Evolutionary conservation across 2,113 vertebrate genomes (phyloP), one percentile per base, ranked within the genome.

Genomic region (Oreotragus oreotragus): DNA sequence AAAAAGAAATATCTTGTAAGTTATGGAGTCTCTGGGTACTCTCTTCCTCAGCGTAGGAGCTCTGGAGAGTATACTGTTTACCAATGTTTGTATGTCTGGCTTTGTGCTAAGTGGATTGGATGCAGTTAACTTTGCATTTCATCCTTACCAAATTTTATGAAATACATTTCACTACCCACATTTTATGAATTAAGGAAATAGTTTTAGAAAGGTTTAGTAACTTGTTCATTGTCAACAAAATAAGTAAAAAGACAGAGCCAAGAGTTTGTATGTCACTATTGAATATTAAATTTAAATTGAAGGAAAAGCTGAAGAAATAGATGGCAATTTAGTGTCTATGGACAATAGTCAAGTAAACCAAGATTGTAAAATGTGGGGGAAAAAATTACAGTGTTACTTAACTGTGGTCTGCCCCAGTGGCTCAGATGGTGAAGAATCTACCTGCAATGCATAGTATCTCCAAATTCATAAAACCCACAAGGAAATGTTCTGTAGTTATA

Each of bases 21-120:
- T 83, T 36, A 21, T 2, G 27, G 55, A 64, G 7, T 6, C 33
- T 73, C 28, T 0, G 0, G 5, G 6, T 13, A 2, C 43, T 2
- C 2, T 9, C 21, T 49, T 79, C 1, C 55, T 90, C 3, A 14
- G 73, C 0, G n/a, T 39, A 45, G 39, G 30, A 49, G 16, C 23
- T 45, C 1, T 5, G 12, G 23, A 62, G 57, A 76, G 5, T 14
- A 8, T 16, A 14, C 25, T 83, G 2, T 27, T 77, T 33, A 66
- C 30, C 39, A 36, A 21, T n/a, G 30, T 25, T 25, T 83, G 49
- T 45, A 45, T 45, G 45, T 13, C 9, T 21, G 39, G n/a, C 16
- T 14, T 49, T 25, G 30, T 47, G 28, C 39, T 45, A 36, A 70
- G 23, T 7, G 16, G 5, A 4, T 15, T 16, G 10, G 9, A 3